phyloP scores from a whole-genome alignment of 2,797 vertebrate species.

The Xenops minutus region DNA sequence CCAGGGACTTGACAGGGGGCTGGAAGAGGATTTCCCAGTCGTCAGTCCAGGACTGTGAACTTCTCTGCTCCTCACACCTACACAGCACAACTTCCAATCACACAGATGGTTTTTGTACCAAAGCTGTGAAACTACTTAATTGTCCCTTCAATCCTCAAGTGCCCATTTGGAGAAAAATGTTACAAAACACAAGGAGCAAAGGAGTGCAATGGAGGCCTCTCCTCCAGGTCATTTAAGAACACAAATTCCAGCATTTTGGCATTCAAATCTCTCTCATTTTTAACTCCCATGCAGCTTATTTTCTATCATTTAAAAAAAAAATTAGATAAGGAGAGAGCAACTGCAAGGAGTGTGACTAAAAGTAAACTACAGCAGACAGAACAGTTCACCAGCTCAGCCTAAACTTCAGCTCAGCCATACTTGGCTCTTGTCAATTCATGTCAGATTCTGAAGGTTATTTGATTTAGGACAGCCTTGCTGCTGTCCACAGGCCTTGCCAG shows the following conservation, averaged over 20 bases:
- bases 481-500: constrained; percentile 60
- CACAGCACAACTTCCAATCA: background rate
- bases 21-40: background rate
- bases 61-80: background rate
- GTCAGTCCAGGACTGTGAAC: background rate
- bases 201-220: background rate
- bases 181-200: background rate
- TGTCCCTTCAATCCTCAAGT: background rate
- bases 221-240: background rate
- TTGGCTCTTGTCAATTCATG: constrained; percentile 64
- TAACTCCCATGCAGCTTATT: background rate
- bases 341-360: background rate
- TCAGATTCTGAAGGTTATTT: constrained; percentile 50
- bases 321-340: background rate
- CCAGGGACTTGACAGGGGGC: background rate
- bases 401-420: constrained; percentile 27
- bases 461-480: constrained; percentile 64
- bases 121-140: background rate
- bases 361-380: background rate
- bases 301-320: background rate
- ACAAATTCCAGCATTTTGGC: background rate
- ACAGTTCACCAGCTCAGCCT: constrained; percentile 5
- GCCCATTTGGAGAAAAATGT: background rate
- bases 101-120: background rate
- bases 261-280: background rate